Conservation (phyloP, 2,888 invertebrate genomes). For the Neuroscelio doddi region DNA sequence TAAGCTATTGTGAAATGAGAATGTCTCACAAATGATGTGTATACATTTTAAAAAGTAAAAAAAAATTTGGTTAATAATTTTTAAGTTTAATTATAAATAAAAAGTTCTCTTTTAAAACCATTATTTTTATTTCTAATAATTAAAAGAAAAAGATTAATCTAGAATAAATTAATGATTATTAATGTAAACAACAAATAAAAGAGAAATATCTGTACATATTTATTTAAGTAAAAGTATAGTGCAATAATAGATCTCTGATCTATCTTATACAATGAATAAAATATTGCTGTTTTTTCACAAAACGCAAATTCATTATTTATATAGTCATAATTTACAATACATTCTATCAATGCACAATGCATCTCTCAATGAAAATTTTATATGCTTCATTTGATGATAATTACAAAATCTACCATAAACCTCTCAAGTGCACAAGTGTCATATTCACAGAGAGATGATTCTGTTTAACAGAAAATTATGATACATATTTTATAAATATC, state of each 20-base stretch:
- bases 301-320: conserved; percentile 16
- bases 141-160: no score
- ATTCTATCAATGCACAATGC: conserved; percentile 21
- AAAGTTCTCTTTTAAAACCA: no score
- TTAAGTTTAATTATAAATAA: no score
- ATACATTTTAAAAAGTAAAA: no score
- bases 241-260: conserved; percentile 37
- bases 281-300: conserved; percentile 18
- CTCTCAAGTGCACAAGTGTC: conserved; percentile 21
- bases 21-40: no score
- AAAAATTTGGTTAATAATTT: no score
- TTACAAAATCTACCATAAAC: conserved; percentile 27
- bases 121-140: no score
- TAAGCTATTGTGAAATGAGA: no score
- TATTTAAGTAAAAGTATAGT: conserved; percentile 35
- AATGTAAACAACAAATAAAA: conserved; percentile 4
- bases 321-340: conserved; percentile 32
- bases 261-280: conserved; percentile 37
- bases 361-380: conserved; percentile 17
- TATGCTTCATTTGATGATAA: conserved; percentile 9
- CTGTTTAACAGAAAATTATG: neutral
- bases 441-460: conserved; percentile 20
- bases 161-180: neutral
- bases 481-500: no score
- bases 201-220: conserved; percentile 28